Evolutionary conservation across 2,797 vertebrate species (phyloP), one percentile per base, ranked within the genome.

Genomic region (Galagoides demidoff): DNA sequence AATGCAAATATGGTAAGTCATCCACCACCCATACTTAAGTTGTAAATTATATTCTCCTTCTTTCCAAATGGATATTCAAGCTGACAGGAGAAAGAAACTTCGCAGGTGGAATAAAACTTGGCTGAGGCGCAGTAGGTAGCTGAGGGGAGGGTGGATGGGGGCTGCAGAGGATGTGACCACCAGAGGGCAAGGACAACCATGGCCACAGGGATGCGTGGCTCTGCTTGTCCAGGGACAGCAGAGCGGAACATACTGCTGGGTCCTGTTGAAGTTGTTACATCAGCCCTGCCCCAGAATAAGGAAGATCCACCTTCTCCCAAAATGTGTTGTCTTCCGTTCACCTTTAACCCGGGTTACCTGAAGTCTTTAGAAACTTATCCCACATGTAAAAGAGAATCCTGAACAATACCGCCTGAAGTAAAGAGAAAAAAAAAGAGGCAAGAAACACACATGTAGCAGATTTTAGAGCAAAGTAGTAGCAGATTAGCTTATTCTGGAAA

Each of bases 151-250:
- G 49, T 0, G 0, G 3, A 13, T 34, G 17, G 31, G 37, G 7
- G 7, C 4, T 6, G 0, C 1, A 2, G 43, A 39, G 27, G 5
- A 39, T 11, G 4, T 10, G 63, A 37, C 43, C 31, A 0, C 1
- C 34, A 1, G 23, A 34, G 23, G 27, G 29, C 31, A 52, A 37
- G 45, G 37, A 81, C 5, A 34, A 66, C 55, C 43, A 1, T 12
- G 64, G 73, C 29, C 2, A 8, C 0, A 0, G 49, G 1, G 20
- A 31, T 7, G 5, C 14, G 12, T 12, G 78, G 20, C 66, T 87
- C 16, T 34, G 52, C n/a, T 17, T 23, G 29, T 1, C n/a, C 20
- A 31, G 59, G 27, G 34, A 13, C 7, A 29, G 22, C 52, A 22
- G 19, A 22, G 34, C 19, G 86, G 43, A 71, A 49, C 57, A 20